Evolutionary conservation across 2,797 vertebrate genomes (phyloP), one percentile per base, ranked within the genome.

Genomic region (Squalus acanthias): DNA sequence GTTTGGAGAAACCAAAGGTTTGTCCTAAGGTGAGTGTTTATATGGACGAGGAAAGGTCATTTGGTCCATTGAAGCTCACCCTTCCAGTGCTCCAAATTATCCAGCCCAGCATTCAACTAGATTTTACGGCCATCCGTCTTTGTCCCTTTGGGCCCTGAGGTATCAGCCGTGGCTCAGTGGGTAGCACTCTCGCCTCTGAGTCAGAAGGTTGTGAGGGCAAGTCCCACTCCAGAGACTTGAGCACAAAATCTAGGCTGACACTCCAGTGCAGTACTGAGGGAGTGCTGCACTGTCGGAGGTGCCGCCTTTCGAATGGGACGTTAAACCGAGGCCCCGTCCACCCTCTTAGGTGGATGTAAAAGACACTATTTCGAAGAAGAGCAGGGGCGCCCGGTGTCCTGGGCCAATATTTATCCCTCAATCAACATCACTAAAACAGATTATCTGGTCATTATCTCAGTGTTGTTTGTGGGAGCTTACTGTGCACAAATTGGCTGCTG

Each of bases 21-120:
- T 99, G 99, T 96, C 98, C 98, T 96, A 97, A 97, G 97, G 99
- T 99, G 97, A 97, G 96, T 96, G 46, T 10, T 46, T 20, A 10
- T 69, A 93, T 9, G 2, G n/a, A 24, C 46, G n/a, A 24, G 65
- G 22, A 22, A 50, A 24, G 82, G 39, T 50, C 8, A 46, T 63
- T 65, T 93, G 65, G 39, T 46, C 39, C 24, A 69, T 22, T 69
- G 33, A 93, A 39, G 17, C 1, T 69, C n/a, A 39, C 3, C 65
- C 13, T 46, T 69, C 7, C 1, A 10, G 20, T 69, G 63, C 39
- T 69, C 20, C 15, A 67, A 69, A 67, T 69, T 2, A 39, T 7
- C 22, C 46, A 50, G 8, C 22, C 46, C 63, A 69, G 0, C 2
- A 69, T 13, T 24, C 7, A 39, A 10, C 65, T 69, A 20, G 33